Base-by-base conservation (phyloP, 2,888 invertebrate species). In the Pollenia labialis region DNA sequence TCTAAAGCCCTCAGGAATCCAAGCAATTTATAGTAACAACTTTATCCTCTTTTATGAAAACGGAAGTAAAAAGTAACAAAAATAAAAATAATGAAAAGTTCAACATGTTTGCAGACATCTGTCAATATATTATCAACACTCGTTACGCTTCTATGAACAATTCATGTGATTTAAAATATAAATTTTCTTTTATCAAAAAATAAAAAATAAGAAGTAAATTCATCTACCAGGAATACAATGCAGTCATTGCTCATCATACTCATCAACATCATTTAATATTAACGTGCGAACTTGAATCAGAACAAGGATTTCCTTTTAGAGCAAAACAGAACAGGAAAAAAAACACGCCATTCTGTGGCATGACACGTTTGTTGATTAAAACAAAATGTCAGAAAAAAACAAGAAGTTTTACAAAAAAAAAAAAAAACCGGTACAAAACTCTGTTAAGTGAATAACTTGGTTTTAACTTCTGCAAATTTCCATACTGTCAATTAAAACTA, bases 261-360 rank as follows among this genome's bases (percentile, higher is more conserved):
- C 83, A 77, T 48, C 79, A 74, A 64, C 46, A 66, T 62, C 76
- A 81, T 77, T 84, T 75, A 81, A 87, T 69, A 60, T 81, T 81
- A 87, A 87, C 54, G 87, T 82, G 68, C 79, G 74, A 85, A 85
- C 85, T 85, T 82, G 85, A 82, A 50, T 74, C 66, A 72, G 44
- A 79, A 81, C 81, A 87, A 71, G 81, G 81, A 81, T 84, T 87
- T 85, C 85, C 85, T 85, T 87, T 87, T 87, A 81, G 56, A 54
- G 23, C 44, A 56, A 14, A 48, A 9, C 6, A 42, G 14, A 71
- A 60, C 2, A 2, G 58, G 46, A 12, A 23, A 10, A 6, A 52
- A 32, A 23, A 32, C 58, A 58, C 32, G 23, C 40, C 32, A 32
- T 32, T 32, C 6, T 32, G 32, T 32, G 32, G 32, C 32, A 32